phyloP scores from a whole-genome alignment of 2,113 vertebrate genomes.

The Bolborhynchus lineola region DNA sequence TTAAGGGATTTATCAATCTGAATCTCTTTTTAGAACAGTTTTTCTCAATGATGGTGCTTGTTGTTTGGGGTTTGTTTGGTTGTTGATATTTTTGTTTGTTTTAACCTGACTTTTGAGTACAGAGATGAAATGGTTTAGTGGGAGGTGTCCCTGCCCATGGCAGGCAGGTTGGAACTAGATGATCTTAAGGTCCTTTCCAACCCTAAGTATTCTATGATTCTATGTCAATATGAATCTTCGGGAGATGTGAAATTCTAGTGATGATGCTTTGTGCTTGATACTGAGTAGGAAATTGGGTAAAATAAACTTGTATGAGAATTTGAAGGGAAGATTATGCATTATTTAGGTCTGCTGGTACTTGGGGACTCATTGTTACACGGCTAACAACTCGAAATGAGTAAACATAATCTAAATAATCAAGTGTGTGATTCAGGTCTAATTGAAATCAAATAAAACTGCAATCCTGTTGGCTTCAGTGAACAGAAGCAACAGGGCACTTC shows the following conservation, averaged over 20 bases:
- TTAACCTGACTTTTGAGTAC: neutral
- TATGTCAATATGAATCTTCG: neutral
- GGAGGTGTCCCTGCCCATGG: too few species aligned
- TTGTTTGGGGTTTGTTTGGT: neutral
- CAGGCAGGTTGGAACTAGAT: too few species aligned
- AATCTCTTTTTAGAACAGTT: neutral
- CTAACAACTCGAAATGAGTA: neutral
- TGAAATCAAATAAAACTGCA: neutral
- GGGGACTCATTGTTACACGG: neutral
- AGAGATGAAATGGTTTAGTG: neutral
- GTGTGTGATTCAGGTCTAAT: neutral
- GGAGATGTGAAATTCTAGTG: neutral
- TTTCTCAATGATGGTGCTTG: neutral
- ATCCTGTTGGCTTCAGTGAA: neutral
- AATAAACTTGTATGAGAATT: neutral
- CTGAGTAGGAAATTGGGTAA: neutral
- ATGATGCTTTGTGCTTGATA: neutral
- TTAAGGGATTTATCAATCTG: neutral
- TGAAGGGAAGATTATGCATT: neutral
- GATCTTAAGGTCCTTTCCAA: too few species aligned
- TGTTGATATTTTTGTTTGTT: too few species aligned
- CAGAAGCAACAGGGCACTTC: neutral
- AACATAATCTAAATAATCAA: neutral
- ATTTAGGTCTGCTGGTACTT: neutral
- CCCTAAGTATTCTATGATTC: too few species aligned